Conservation (phyloP, 2,888 invertebrate genomes). For the Palloptera scutellata region DNA sequence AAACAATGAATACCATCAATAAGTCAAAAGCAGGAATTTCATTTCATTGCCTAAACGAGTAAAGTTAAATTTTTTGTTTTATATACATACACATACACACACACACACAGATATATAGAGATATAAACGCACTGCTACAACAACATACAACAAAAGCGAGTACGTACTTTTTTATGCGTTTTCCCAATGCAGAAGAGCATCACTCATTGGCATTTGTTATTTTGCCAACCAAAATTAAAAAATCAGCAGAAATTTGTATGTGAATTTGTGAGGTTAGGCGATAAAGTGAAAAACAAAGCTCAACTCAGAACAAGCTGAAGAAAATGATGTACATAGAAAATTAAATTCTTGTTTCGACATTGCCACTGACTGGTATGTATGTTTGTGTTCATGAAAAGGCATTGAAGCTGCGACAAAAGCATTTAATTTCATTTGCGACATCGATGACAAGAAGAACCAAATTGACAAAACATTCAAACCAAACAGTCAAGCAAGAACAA, state of each 20-base stretch:
- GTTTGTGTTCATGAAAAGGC: no score
- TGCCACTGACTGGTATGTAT: conserved; percentile 39
- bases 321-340: conserved; percentile 48
- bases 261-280: no score
- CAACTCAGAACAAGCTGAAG: not conserved
- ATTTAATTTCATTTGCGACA: conserved; percentile 57
- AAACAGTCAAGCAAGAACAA: not conserved
- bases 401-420: conserved; percentile 47
- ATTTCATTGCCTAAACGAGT: conserved; percentile 44
- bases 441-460: conserved; percentile 26
- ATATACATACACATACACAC: conserved; percentile 5
- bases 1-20: conserved; percentile 53
- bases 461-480: not conserved
- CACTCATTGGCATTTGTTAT: conserved; percentile 54
- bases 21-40: conserved; percentile 61
- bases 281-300: conserved; percentile 6
- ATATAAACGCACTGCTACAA: not conserved
- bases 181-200: conserved; percentile 29
- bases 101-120: no score
- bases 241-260: not conserved
- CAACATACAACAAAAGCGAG: not conserved
- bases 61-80: conserved; percentile 12
- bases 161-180: conserved; percentile 17
- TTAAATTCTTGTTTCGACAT: conserved; percentile 59
- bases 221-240: conserved; percentile 46